Conservation (phyloP, 2,888 invertebrate species). For the Ceramica pisi region DNA sequence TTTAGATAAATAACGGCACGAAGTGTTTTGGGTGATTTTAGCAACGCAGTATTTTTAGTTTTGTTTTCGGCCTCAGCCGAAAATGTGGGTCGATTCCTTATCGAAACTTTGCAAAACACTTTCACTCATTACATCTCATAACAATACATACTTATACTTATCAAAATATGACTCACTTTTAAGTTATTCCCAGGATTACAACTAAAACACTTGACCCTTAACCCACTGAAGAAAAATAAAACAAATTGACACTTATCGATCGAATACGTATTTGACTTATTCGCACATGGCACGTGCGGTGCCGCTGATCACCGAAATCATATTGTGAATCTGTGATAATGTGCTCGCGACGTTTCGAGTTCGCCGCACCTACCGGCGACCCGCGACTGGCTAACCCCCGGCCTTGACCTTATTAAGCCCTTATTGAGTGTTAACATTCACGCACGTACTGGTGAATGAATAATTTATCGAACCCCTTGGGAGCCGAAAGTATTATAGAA, state of each 20-base stretch:
- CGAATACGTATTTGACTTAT: slow-evolving; percentile 37
- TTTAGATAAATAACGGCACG: background rate
- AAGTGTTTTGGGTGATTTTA: background rate
- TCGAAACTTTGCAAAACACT: slow-evolving; percentile 10
- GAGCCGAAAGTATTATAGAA: background rate
- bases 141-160: slow-evolving; percentile 18
- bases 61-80: background rate
- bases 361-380: slow-evolving; percentile 42
- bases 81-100: slow-evolving; percentile 8
- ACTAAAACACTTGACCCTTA: slow-evolving; percentile 19
- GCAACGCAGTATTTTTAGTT: background rate
- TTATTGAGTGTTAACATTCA: slow-evolving; percentile 36
- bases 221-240: background rate
- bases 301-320: slow-evolving; percentile 69
- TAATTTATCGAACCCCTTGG: background rate
- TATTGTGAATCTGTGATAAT: slow-evolving; percentile 56
- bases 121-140: slow-evolving; percentile 31
- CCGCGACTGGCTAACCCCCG: slow-evolving; percentile 47
- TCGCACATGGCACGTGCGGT: slow-evolving; percentile 65
- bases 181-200: background rate
- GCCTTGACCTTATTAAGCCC: slow-evolving; percentile 66
- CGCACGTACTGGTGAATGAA: background rate
- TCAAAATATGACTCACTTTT: slow-evolving; percentile 44
- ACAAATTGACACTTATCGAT: background rate
- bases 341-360: slow-evolving; percentile 29